Base-by-base conservation (phyloP, 2,888 invertebrate species). In the Portevinia maculata region DNA sequence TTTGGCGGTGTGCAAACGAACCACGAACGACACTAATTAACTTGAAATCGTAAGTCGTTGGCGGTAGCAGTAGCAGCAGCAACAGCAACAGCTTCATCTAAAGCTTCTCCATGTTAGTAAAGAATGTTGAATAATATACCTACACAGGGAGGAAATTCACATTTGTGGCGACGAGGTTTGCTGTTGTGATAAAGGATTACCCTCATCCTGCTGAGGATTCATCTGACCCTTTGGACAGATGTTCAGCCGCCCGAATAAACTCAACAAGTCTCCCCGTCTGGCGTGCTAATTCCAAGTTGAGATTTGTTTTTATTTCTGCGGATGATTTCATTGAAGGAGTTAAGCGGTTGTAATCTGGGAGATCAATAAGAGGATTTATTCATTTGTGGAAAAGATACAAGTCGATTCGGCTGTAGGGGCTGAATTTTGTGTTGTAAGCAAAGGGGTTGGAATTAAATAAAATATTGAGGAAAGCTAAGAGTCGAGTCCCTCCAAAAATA, bases 1-100 rank as follows among this genome's bases (percentile, higher is more conserved):
- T 44, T 19, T 11, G 9, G n/a, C 28, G 17, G 39, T 30, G 19
- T 13, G 13, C 15, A 39, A 70, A 70, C 50, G n/a, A 30, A 50
- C 32, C 15, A 15, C 48, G 3, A 41, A 19, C 59, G 60, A 50
- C 24, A 46, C 53, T 71, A 60, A 70, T 70, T 50, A 71, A 71
- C 50, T 67, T 9, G 32, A 8, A 9, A 9, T 11, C 34, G 3
- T 34, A 34, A 34, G 24, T 24, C 24, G 24, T 24, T 24, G 24
- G 24, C 24, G n/a, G n/a, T n/a, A n/a, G n/a, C n/a, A n/a, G n/a
- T n/a, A n/a, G n/a, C n/a, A n/a, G n/a, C n/a, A n/a, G n/a, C n/a
- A n/a, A n/a, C n/a, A n/a, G n/a, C n/a, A 24, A 5, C 24, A 24
- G 24, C 24, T 24, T 24, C n/a, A n/a, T n/a, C n/a, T 24, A 24